Conservation (phyloP, 35 echinoderm and acorn worm species). For the Stichopus chloronotus region DNA sequence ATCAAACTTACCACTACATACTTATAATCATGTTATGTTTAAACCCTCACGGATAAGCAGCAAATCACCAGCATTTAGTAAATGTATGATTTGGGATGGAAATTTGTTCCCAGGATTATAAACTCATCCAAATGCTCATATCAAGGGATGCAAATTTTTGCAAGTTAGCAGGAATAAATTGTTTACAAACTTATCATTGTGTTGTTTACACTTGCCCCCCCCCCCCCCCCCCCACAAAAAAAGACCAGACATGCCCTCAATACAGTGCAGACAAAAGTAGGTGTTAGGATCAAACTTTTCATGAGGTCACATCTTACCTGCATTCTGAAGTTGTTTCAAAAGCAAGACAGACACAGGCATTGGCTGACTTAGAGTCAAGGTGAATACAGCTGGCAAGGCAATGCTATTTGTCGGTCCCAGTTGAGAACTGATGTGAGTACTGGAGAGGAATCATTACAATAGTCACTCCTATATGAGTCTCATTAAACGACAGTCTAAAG, state of each 20-base stretch:
- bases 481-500: not conserved
- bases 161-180: no score
- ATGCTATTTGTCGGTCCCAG: constrained; percentile 61
- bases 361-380: constrained; percentile 76
- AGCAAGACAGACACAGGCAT: constrained; percentile 80
- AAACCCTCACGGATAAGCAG: no score
- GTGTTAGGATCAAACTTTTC: not conserved
- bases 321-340: constrained; percentile 75
- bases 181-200: no score
- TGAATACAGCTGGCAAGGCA: constrained; percentile 73
- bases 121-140: no score
- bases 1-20: no score
- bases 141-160: no score
- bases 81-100: no score
- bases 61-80: no score
- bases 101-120: no score
- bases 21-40: no score
- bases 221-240: not conserved
- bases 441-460: not conserved
- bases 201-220: no score
- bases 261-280: not conserved
- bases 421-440: constrained; percentile 2
- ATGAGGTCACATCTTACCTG: constrained; percentile 56
- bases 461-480: no score
- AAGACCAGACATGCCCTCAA: not conserved